Conservation (phyloP, 35 echinoderm and acorn worm species). For the Lytechinus pictus region DNA sequence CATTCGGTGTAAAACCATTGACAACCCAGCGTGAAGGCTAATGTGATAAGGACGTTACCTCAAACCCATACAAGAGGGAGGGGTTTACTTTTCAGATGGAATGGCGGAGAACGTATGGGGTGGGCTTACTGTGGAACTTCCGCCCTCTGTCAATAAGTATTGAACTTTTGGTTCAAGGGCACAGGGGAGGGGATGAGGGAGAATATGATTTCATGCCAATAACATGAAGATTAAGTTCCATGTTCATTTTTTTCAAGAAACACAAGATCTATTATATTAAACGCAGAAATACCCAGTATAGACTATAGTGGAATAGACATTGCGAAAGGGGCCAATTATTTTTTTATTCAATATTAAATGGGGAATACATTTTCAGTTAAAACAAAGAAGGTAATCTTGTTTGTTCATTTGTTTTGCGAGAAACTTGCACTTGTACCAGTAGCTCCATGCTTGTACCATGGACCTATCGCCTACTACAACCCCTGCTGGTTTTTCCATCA, state of each 20-base stretch:
- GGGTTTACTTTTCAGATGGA: neutral
- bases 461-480: neutral
- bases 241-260: too few species aligned
- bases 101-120: neutral
- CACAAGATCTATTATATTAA: too few species aligned
- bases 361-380: neutral
- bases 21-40: constrained; percentile 38
- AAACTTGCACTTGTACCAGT: neutral
- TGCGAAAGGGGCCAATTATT: too few species aligned
- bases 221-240: too few species aligned
- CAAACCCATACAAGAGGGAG: neutral
- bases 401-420: neutral
- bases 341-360: too few species aligned
- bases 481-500: constrained; percentile 52
- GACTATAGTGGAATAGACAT: too few species aligned
- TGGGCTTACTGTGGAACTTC: neutral
- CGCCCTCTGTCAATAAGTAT: neutral
- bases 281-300: too few species aligned
- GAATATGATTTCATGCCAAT: too few species aligned
- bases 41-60: constrained; percentile 21
- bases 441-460: neutral
- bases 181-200: too few species aligned
- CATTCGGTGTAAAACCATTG: constrained; percentile 46
- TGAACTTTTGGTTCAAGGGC: too few species aligned
- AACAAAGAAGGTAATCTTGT: neutral